phyloP scores from a whole-genome alignment of 2,888 invertebrate genomes.

The Laothoe populi region DNA sequence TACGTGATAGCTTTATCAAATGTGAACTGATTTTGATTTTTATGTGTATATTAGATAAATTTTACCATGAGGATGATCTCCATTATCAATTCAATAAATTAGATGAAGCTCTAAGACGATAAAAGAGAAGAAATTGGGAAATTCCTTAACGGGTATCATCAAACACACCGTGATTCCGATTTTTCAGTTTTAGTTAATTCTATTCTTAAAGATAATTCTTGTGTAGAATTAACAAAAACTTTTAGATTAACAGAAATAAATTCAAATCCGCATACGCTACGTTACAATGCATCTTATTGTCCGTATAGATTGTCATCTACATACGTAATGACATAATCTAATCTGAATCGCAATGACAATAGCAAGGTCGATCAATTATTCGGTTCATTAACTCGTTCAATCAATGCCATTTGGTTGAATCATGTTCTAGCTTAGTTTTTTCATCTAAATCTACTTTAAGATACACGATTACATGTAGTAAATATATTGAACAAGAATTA shows the following conservation, averaged over 20 bases:
- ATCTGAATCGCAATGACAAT: slow-evolving; percentile 27
- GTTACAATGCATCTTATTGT: neutral
- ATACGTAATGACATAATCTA: slow-evolving; percentile 29
- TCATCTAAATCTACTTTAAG: neutral
- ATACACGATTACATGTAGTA: neutral
- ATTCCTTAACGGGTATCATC: too few species aligned
- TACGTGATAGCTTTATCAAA: too few species aligned
- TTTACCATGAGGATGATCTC: too few species aligned
- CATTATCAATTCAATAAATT: too few species aligned
- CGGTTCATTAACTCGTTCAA: slow-evolving; percentile 23
- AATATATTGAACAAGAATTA: neutral
- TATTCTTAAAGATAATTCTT: too few species aligned
- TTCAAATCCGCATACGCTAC: neutral
- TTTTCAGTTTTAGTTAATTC: too few species aligned
- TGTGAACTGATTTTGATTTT: too few species aligned
- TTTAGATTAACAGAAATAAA: neutral
- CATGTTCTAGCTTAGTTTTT: neutral
- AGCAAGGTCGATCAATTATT: slow-evolving; percentile 30
- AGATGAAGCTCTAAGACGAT: too few species aligned
- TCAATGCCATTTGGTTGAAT: slow-evolving; percentile 1
- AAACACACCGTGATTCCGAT: too few species aligned
- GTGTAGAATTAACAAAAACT: too few species aligned
- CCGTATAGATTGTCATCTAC: neutral
- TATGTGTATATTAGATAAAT: too few species aligned
- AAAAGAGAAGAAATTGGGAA: too few species aligned